Conservation (phyloP, 2,113 vertebrate genomes). For the Prinia subflava region DNA sequence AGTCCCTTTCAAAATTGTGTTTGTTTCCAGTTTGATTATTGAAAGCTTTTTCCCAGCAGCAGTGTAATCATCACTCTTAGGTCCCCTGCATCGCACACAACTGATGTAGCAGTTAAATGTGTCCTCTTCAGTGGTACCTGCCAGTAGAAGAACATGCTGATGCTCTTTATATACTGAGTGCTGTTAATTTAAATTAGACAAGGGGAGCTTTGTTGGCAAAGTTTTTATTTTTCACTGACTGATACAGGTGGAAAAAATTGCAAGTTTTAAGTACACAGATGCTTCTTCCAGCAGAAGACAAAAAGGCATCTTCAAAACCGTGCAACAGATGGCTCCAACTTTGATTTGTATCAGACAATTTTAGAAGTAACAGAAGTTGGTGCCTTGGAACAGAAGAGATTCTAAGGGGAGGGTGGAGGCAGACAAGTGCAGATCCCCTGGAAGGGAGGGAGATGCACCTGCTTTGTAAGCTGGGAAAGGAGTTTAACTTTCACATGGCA, state of each 20-base stretch:
- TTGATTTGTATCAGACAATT: background rate
- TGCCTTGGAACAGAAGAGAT: background rate
- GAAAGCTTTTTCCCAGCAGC: background rate
- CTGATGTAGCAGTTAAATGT: background rate
- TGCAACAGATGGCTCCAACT: background rate
- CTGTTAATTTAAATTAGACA: background rate
- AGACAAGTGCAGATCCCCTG: background rate
- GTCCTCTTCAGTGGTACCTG: background rate
- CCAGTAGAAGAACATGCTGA: background rate
- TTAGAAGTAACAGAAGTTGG: background rate
- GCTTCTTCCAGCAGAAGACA: background rate
- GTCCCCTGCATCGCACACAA: background rate
- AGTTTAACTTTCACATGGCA: background rate
- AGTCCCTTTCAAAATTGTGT: background rate
- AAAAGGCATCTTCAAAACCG: background rate
- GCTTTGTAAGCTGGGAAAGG: background rate
- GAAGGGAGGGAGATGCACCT: background rate
- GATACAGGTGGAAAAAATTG: background rate
- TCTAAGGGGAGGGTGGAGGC: background rate
- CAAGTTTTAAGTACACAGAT: background rate
- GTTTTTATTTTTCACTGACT: background rate
- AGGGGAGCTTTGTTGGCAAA: background rate
- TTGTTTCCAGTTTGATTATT: background rate
- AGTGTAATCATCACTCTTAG: background rate
- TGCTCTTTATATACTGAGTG: background rate